Evolutionary conservation across 1,140 invertebrate genomes (phyloP), one percentile per base, ranked within the genome.

Genomic region (Drosophila hydei): DNA sequence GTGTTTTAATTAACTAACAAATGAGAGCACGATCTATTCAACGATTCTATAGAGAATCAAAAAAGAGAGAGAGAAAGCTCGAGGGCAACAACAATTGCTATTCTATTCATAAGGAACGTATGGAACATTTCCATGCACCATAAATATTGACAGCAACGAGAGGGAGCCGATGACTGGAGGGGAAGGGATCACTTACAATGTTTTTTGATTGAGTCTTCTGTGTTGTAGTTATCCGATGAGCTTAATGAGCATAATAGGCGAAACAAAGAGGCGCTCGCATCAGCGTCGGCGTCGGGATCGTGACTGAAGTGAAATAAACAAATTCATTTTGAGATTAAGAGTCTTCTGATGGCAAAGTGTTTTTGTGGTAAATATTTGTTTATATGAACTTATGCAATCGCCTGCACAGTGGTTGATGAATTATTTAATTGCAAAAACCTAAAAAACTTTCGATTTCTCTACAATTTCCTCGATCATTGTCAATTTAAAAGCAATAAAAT

Each of bases 401-500:
- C 78, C 77, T 65, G 83, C 83, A 85, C 83, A 78, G 71, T 85
- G 81, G 70, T 36, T 30, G 65, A 30, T 30, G 18, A 56, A 9
- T 43, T 43, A 42, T 42, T 64, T 23, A 71, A 65, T 59, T 52
- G 16, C 11, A 16, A 9, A 19, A 38, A 48, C 19, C 27, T 8
- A 54, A 50, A 18, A 25, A 9, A 40, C 11, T 65, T 69, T 61
- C 47, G 47, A 67, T 64, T 69, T 40, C 8, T 55, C 8, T 19
- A 5, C 48, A 38, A 27, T 71, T n/a, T 12, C 50, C 55, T 42
- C 8, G 14, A 48, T 12, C 12, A 56, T 33, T 27, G 50, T 62
- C 83, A 85, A 85, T 85, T 85, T 77, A 85, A 85, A 88, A 85
- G 81, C 81, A 59, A 85, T 88, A 85, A 85, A 85, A 88, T 65